Percentiles rank a stretch among this genome's conserved stretches.
Conservation (phyloP, 64 coral and sea anemone species). For the Montipora efflorescens region DNA sequence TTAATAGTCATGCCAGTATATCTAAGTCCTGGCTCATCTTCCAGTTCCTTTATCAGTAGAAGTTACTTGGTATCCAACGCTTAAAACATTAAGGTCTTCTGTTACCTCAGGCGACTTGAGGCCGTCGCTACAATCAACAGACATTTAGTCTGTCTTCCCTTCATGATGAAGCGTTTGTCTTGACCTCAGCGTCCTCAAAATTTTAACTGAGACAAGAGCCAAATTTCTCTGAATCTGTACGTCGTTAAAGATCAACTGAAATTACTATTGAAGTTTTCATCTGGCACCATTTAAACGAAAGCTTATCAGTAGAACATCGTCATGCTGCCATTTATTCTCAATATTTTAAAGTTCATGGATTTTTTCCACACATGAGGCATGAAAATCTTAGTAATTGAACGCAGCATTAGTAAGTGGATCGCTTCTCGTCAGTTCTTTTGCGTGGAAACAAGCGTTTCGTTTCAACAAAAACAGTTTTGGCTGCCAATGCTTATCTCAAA, state of each 20-base stretch:
- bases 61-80: background rate
- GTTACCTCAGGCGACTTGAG: background rate
- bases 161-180: too few species aligned
- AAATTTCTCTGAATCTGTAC: too few species aligned
- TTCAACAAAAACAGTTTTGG: background rate
- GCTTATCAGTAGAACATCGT: background rate
- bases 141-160: too few species aligned
- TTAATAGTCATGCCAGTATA: too few species aligned
- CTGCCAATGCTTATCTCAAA: background rate
- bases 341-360: background rate
- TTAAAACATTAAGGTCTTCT: background rate
- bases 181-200: too few species aligned
- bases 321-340: background rate
- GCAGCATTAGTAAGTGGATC: background rate
- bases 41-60: background rate
- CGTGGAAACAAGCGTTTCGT: background rate
- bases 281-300: background rate
- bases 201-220: too few species aligned
- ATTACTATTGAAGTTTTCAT: background rate
- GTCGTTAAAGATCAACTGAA: background rate
- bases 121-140: too few species aligned
- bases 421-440: background rate
- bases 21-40: background rate
- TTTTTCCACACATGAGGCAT: background rate
- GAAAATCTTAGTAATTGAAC: background rate